Evolutionary conservation across 2,113 vertebrate genomes (phyloP), one percentile per base, ranked within the genome.

Genomic region (Nerophis lumbriciformis): DNA sequence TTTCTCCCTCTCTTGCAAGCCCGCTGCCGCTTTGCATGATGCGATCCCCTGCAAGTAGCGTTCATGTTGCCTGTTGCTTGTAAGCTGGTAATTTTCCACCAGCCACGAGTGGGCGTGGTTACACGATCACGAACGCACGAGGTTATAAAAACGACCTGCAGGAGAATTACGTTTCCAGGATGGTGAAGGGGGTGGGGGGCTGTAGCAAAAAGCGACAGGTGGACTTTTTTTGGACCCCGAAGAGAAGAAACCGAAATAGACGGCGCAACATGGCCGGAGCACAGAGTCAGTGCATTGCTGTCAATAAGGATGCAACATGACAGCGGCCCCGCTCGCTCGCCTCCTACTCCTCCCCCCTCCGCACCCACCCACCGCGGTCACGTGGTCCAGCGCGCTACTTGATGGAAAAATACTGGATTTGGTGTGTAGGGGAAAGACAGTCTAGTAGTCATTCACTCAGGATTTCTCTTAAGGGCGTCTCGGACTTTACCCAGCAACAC

Each of bases 381-480:
- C 90, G 90, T 91, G 90, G 85, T 80, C 55, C 69, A 75, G 82
- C 82, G 85, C 81, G 87, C 86, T 81, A 90, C 85, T 91, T 91
- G 88, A 92, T 92, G 90, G 90, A 92, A 92, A 92, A 92, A 91
- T 92, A 92, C 90, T 88, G 90, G 90, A 88, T 89, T 90, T 88
- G 82, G 84, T 88, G 87, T 83, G 79, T 76, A 83, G 78, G 72
- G 70, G 72, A 78, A 73, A 80, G 79, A 79, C 71, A 82, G 68
- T 60, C 84, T 66, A 76, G 75, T 70, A 88, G 83, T 85, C 83
- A 82, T 71, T 71, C 70, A 73, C 66, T 49, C 60, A 77, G 80
- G 78, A 36, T 76, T 78, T 80, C 28, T 76, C 72, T 67, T 68
- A 84, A 83, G 83, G 85, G 79, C 81, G 79, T 72, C 61, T 44